Conservation (phyloP, 2,797 vertebrate species). For the Gambusia yucatana region DNA sequence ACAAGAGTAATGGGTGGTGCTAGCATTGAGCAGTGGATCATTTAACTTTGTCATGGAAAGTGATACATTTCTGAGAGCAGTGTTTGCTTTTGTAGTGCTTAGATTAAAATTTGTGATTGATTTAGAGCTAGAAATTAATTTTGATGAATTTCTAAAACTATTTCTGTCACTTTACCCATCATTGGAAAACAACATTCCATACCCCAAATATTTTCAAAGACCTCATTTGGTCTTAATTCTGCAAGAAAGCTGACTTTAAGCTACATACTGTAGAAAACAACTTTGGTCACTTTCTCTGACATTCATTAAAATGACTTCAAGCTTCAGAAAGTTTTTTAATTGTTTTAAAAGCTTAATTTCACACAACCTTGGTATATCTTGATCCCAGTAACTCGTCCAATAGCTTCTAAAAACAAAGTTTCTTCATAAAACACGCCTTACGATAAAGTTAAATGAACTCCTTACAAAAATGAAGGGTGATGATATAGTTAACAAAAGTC, state of each 20-base stretch:
- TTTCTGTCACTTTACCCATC: neutral
- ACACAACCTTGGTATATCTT: neutral
- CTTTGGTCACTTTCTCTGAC: neutral
- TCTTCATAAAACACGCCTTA: slow-evolving; percentile 36
- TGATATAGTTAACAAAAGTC: neutral
- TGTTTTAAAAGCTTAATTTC: neutral
- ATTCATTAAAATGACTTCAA: neutral
- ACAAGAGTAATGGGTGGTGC: neutral
- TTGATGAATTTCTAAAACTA: neutral
- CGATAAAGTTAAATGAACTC: neutral
- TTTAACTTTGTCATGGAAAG: neutral
- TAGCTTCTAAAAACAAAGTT: slow-evolving; percentile 26
- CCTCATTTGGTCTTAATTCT: neutral
- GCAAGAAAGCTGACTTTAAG: neutral
- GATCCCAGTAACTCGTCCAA: neutral
- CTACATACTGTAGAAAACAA: neutral
- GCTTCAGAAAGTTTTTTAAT: neutral
- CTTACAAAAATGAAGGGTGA: slow-evolving; percentile 25
- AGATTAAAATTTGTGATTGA: neutral
- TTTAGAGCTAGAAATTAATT: neutral
- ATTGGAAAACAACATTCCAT: neutral
- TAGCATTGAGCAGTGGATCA: neutral
- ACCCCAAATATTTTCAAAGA: neutral
- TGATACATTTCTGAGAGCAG: neutral
- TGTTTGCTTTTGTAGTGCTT: neutral